Conservation (phyloP, 1,140 invertebrate species). For the Palaemon carinicauda region DNA sequence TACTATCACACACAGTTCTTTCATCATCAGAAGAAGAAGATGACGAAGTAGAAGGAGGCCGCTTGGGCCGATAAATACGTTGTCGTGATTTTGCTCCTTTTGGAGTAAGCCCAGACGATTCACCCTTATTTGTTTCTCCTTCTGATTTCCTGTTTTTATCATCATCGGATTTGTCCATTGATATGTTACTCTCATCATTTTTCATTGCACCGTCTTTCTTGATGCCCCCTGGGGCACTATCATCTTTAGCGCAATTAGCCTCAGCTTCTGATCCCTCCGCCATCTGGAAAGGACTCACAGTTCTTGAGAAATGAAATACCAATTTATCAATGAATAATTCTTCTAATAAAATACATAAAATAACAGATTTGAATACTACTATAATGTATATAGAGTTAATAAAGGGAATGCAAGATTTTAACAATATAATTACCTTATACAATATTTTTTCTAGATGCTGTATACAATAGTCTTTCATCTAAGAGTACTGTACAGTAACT, state of each 20-base stretch:
- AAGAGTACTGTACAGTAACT: too few species aligned
- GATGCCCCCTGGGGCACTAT: background rate
- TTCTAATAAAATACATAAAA: background rate
- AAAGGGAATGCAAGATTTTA: too few species aligned
- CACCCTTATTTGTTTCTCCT: background rate
- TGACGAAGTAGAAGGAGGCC: background rate
- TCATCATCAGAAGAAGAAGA: background rate
- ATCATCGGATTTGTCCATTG: background rate
- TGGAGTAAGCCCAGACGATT: background rate
- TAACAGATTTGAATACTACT: background rate
- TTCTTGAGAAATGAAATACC: background rate
- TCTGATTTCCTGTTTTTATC: background rate
- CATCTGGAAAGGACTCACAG: background rate
- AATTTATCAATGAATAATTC: background rate
- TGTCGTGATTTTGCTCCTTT: background rate
- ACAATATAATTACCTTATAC: too few species aligned
- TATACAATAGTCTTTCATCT: too few species aligned
- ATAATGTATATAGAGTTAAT: too few species aligned
- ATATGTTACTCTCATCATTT: background rate
- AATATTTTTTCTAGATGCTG: too few species aligned
- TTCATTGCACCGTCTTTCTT: background rate
- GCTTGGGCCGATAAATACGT: background rate
- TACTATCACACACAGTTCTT: background rate
- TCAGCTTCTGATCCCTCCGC: conserved; percentile 5
- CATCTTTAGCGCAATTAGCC: background rate